These are phyloP conservation scores for Tupaia tana DNA, from an alignment of 2,113 vertebrate genomes.

Conservation along the genomic window DNA sequence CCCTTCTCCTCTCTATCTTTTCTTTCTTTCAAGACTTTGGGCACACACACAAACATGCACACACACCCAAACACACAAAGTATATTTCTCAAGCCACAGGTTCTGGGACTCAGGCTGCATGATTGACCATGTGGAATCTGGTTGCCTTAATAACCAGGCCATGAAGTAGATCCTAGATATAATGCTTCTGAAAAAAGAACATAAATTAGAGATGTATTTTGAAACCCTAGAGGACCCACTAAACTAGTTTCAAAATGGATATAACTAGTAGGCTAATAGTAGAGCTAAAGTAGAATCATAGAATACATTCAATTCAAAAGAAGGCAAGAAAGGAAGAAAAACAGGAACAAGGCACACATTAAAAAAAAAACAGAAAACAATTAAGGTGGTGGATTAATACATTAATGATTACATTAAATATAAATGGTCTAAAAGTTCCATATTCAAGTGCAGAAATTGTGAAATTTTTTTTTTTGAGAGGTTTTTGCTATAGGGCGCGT, in stretches of 20 bases:
- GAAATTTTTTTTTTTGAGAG: background rate
- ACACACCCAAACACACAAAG: too few species aligned
- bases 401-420: constrained; percentile 25
- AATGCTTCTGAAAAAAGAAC: background rate
- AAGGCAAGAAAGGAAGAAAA: background rate
- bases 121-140: too few species aligned
- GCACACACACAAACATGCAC: too few species aligned
- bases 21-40: too few species aligned
- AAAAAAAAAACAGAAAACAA: background rate
- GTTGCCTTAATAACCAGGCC: too few species aligned
- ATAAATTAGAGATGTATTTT: background rate
- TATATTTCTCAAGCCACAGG: too few species aligned
- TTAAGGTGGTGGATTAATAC: background rate
- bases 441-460: background rate
- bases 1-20: too few species aligned
- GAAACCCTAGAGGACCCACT: background rate
- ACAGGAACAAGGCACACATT: background rate
- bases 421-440: background rate
- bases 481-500: too few species aligned
- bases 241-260: background rate
- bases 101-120: too few species aligned
- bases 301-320: background rate
- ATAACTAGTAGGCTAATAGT: background rate
- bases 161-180: too few species aligned
- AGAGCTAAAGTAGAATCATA: background rate